phyloP scores from a whole-genome alignment of 2,888 invertebrate species.

The Euphydryas editha region DNA sequence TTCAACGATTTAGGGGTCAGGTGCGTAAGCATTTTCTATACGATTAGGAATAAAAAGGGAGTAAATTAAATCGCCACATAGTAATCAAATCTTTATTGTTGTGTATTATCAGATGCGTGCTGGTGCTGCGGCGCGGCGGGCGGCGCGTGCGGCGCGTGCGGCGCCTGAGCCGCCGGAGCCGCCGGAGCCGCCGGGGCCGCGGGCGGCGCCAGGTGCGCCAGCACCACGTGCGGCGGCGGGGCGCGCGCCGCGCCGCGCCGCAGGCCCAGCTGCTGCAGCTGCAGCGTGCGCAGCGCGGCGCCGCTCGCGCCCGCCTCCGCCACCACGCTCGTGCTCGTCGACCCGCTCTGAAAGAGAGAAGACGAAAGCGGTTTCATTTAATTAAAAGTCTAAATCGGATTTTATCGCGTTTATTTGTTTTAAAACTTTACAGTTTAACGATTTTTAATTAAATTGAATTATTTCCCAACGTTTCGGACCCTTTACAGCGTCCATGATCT shows the following conservation, averaged over 20 bases:
- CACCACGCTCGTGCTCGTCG: slow-evolving; percentile 74
- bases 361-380: not conserved
- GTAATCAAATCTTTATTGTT: slow-evolving; percentile 19
- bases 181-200: slow-evolving; percentile 47
- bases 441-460: no score
- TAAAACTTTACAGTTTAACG: no score
- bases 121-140: slow-evolving; percentile 52
- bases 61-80: not conserved
- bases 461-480: no score
- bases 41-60: not conserved
- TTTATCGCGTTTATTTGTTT: no score
- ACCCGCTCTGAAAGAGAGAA: slow-evolving; percentile 12
- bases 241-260: slow-evolving; percentile 52
- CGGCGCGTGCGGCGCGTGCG: slow-evolving; percentile 64
- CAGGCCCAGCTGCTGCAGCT: slow-evolving; percentile 83
- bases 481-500: no score
- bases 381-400: no score
- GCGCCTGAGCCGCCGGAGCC: slow-evolving; percentile 62
- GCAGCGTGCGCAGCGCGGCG: slow-evolving; percentile 70
- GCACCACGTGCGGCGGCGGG: slow-evolving; percentile 58
- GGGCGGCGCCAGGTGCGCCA: slow-evolving; percentile 61
- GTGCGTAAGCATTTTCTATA: no score
- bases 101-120: slow-evolving; percentile 3
- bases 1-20: no score
- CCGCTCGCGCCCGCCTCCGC: slow-evolving; percentile 54